phyloP scores from a whole-genome alignment of 1,140 invertebrate species.

The Globodera rostochiensis region DNA sequence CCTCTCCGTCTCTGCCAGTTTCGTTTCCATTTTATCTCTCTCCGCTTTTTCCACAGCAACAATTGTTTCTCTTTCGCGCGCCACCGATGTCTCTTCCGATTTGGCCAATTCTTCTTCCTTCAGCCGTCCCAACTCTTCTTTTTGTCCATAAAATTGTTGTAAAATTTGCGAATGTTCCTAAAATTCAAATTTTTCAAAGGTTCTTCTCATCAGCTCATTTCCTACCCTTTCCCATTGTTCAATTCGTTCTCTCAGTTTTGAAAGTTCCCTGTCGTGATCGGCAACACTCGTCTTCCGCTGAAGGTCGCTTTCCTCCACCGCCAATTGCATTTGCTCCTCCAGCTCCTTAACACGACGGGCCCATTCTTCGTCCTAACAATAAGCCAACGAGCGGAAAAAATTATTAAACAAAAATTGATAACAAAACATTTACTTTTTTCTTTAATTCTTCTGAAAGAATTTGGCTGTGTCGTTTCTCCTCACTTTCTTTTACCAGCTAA shows the following conservation, averaged over 20 bases:
- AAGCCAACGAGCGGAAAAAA: background rate
- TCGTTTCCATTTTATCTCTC: slow-evolving; percentile 6
- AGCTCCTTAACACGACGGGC: slow-evolving; percentile 25
- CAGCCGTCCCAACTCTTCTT: background rate
- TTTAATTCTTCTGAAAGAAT: slow-evolving; percentile 34
- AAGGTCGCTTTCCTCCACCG: slow-evolving; percentile 42
- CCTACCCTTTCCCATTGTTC: slow-evolving; percentile 20
- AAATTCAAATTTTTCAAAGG: background rate
- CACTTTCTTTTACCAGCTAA: slow-evolving; percentile 55
- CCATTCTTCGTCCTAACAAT: slow-evolving; percentile 46
- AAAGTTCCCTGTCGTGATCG: slow-evolving; percentile 27
- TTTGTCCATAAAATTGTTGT: slow-evolving; percentile 9
- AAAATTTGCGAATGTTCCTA: slow-evolving; percentile 17
- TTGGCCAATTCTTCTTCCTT: background rate
- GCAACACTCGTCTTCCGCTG: slow-evolving; percentile 33
- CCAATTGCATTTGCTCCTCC: slow-evolving; percentile 46
- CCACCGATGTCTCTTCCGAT: background rate
- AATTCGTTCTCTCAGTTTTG: slow-evolving; percentile 26
- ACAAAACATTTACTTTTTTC: slow-evolving; percentile 36
- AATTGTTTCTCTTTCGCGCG: background rate
- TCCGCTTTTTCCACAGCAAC: background rate
- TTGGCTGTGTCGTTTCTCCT: slow-evolving; percentile 45
- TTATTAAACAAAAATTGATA: background rate
- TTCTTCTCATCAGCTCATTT: background rate
- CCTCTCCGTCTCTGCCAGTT: background rate